These are phyloP conservation scores for Cremastinae sp. DNA, from an alignment of 2,888 invertebrate genomes.

Conservation along the genomic window DNA sequence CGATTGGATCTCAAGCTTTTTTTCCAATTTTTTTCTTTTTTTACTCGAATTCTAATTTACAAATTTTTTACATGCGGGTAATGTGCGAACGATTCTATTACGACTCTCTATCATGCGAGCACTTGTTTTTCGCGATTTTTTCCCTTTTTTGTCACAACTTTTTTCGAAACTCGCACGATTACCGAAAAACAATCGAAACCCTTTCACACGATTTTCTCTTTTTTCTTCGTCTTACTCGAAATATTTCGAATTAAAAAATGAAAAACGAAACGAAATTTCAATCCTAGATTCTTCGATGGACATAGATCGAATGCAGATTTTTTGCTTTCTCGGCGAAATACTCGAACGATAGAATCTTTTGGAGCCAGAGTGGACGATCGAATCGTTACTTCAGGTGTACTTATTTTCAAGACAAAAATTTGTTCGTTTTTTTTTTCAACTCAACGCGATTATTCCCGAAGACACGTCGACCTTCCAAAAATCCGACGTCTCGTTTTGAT, in stretches of 20 bases:
- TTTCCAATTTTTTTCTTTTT: conserved; percentile 40
- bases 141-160: too few species aligned
- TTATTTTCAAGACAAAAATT: conserved; percentile 6
- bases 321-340: conserved; percentile 6
- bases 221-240: conserved; percentile 12
- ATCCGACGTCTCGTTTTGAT: conserved; percentile 61
- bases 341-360: conserved; percentile 3
- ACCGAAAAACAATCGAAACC: conserved; percentile 54
- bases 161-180: conserved; percentile 48
- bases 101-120: conserved; percentile 25
- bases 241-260: conserved; percentile 22
- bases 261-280: not conserved
- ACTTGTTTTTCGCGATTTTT: conserved; percentile 51
- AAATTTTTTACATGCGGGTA: conserved; percentile 38
- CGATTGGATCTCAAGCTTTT: conserved; percentile 58
- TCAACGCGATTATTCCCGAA: conserved; percentile 57
- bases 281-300: conserved; percentile 21
- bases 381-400: conserved; percentile 43
- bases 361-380: conserved; percentile 45
- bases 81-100: conserved; percentile 48
- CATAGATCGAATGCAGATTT: not conserved
- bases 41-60: conserved; percentile 38
- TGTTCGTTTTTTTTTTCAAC: conserved; percentile 24
- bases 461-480: conserved; percentile 60
- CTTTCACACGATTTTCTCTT: conserved; percentile 16